These are phyloP conservation scores for Drosophila bocki DNA, from an alignment of 1,140 invertebrate species.

Conservation along the genomic window DNA sequence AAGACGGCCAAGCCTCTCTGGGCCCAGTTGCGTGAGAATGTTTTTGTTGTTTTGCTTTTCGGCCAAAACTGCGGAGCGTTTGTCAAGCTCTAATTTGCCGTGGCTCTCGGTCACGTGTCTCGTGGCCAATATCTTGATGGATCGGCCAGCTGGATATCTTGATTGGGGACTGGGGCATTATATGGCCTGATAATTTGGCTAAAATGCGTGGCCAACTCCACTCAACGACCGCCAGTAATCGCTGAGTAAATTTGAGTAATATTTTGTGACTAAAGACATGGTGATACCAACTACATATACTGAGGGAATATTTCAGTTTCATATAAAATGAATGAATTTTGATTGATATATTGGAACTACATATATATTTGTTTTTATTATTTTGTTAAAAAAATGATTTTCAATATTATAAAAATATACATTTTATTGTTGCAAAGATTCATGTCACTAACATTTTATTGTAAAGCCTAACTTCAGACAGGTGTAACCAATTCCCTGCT, in stretches of 20 bases:
- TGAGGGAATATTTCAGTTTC: background rate
- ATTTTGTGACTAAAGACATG: conserved; percentile 7
- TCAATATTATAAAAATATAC: too few species aligned
- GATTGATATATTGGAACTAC: background rate
- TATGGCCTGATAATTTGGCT: conserved; percentile 70
- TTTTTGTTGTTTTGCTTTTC: conserved; percentile 11
- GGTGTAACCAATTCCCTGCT: background rate
- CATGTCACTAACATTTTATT: too few species aligned
- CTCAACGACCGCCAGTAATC: conserved; percentile 29
- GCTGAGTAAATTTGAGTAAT: conserved; percentile 18
- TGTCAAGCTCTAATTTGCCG: conserved; percentile 53
- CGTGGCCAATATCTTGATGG: conserved; percentile 47
- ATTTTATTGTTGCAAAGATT: too few species aligned
- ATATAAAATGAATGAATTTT: too few species aligned
- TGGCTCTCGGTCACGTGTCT: conserved; percentile 40
- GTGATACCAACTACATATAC: conserved; percentile 14
- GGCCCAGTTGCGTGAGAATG: conserved; percentile 41
- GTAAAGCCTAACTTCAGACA: background rate
- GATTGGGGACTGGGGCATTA: conserved; percentile 37
- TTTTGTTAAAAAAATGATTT: too few species aligned
- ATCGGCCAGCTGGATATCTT: conserved; percentile 43
- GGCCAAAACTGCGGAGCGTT: conserved; percentile 12
- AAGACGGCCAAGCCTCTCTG: conserved; percentile 59
- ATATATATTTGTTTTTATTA: too few species aligned
- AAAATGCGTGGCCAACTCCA: conserved; percentile 67